Evolutionary conservation across 2,888 invertebrate species (phyloP).

Genomic region (Diabrotica balteata): DNA sequence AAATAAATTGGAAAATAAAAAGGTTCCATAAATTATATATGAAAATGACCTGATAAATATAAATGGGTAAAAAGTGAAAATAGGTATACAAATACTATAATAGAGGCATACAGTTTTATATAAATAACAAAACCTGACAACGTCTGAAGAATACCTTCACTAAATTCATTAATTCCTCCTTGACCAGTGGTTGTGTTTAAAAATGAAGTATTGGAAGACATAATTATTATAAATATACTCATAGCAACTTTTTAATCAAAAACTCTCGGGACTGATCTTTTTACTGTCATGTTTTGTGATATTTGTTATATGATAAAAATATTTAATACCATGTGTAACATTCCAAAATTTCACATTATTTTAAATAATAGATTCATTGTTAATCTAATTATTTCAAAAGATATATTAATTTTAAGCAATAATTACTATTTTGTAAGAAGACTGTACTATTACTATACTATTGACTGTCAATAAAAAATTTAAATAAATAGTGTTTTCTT

Average conservation of each 20-base stretch:
- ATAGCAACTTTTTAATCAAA: background rate
- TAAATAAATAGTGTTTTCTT: no score
- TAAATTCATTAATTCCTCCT: no score
- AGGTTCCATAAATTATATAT: no score
- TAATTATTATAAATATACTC: background rate
- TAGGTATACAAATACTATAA: no score
- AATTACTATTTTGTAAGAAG: constrained; percentile 24
- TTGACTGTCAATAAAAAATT: constrained; percentile 18
- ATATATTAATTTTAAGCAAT: constrained; percentile 14
- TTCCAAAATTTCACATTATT: constrained; percentile 2
- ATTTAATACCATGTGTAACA: constrained; percentile 7
- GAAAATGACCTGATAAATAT: no score
- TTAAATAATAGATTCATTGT: background rate
- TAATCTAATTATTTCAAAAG: background rate
- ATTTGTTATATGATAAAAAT: constrained; percentile 16
- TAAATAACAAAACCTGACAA: no score
- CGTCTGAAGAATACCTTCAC: no score
- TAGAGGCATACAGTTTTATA: no score
- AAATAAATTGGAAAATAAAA: no score
- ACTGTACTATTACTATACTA: constrained; percentile 20
- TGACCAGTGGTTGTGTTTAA: background rate
- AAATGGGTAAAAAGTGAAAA: no score
- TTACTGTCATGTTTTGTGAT: constrained; percentile 22
- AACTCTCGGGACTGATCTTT: background rate
- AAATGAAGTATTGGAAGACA: background rate